Conservation (phyloP, 2,113 vertebrate genomes). For the Ptilorrhoa leucosticta region DNA sequence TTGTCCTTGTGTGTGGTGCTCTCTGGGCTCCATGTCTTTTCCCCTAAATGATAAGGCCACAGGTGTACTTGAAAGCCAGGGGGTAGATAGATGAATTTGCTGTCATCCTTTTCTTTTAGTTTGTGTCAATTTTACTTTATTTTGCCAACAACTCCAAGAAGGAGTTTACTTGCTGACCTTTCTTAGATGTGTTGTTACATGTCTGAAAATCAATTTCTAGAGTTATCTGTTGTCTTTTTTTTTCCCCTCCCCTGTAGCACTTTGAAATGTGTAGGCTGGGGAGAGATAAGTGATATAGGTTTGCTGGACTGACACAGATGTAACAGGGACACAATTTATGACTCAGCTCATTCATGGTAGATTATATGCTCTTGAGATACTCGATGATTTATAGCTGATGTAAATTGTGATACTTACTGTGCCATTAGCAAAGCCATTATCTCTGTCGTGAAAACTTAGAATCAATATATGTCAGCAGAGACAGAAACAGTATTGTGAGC, state of each 20-base stretch:
- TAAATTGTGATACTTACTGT: constrained; percentile 31
- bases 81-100: background rate
- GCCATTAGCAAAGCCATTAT: constrained; percentile 51
- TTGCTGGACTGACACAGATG: background rate
- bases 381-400: constrained; percentile 22
- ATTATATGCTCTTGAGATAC: constrained; percentile 14
- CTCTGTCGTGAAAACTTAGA: background rate
- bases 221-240: background rate
- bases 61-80: background rate
- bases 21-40: background rate
- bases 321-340: constrained; percentile 22
- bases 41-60: background rate
- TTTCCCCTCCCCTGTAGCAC: background rate
- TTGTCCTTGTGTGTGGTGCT: background rate
- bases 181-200: background rate
- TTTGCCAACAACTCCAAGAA: background rate
- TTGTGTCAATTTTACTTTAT: background rate
- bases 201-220: constrained; percentile 22
- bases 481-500: background rate
- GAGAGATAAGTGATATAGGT: background rate
- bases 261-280: background rate
- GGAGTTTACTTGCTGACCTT: constrained; percentile 3
- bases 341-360: background rate
- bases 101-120: background rate
- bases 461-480: constrained; percentile 20